Base-by-base conservation (phyloP, 2,113 vertebrate genomes). In the Sylvietta virens region DNA sequence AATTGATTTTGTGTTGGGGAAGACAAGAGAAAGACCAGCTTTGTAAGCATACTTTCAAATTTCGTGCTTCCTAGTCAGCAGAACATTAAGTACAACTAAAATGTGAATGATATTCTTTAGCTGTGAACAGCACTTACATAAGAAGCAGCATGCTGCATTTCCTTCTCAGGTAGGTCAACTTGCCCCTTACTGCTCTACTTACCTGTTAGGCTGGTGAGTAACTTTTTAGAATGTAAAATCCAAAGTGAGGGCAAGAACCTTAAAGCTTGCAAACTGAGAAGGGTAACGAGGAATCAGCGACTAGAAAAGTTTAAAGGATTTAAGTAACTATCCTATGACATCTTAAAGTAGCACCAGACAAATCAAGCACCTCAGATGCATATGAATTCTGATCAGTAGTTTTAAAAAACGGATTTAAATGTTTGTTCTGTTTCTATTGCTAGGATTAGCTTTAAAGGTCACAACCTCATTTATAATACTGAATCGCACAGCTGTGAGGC, bases 151-250 rank as follows among this genome's bases (percentile, higher is more conserved):
- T 89, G 95, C 81, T 96, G 88, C 90, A 96, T 97, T 64, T 90
- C 94, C 81, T 96, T 90, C 90, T 89, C 94, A 15, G 84, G 94
- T 91, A 97, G 80, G 97, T 98, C 65, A 98, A 10, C 58, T 98
- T 98, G 90, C 91, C 96, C 91, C 95, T 93, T 84, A 92, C 94
- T 89, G 93, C 92, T 11, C 95, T 96, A 28, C 86, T 97, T 91
- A 93, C 48, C 45, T 82, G 5, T 74, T 96, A 98, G 47, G 95
- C 92, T 39, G 54, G 64, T 91, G 50, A 94, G 57, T 54, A 73
- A 11, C 37, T 16, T 48, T 33, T 27, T 58, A 37, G 31, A 62
- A 42, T 72, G 33, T 91, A 81, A 72, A 39, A 66, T 70, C 73
- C 50, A 4, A 95, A 88, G 77, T 44, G 16, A 83, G 79, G 76